Conservation (phyloP, 2,888 invertebrate genomes). For the Tetragonisca angustula region DNA sequence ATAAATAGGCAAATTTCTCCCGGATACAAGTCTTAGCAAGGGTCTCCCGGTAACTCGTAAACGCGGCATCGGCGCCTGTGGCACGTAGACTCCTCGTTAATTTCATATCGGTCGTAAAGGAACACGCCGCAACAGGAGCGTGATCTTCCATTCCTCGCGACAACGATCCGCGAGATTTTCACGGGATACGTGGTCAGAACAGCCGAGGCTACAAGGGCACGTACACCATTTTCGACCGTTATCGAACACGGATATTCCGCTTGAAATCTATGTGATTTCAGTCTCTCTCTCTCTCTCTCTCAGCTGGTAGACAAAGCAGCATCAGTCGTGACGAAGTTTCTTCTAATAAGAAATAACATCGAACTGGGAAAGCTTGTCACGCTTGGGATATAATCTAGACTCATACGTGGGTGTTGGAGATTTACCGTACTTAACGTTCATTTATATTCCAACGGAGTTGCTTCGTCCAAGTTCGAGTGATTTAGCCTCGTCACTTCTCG, state of each 20-base stretch:
- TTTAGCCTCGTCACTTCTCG: neutral
- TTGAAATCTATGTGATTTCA: too few relatives aligned
- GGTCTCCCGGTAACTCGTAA: conserved; percentile 34
- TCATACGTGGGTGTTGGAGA: neutral
- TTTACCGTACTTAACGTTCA: neutral
- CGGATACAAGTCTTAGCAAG: conserved; percentile 7
- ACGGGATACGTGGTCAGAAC: neutral
- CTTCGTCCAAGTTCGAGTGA: neutral
- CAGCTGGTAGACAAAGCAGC: too few relatives aligned
- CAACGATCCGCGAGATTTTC: conserved; percentile 32
- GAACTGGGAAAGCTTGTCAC: too few relatives aligned
- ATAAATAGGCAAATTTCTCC: conserved; percentile 42
- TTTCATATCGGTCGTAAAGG: conserved; percentile 59
- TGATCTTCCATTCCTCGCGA: conserved; percentile 44
- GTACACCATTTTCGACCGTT: neutral
- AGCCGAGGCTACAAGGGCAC: neutral
- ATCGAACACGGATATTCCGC: too few relatives aligned
- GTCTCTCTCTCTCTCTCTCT: too few relatives aligned
- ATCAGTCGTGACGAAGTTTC: neutral
- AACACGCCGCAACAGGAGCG: conserved; percentile 1
- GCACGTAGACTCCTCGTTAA: conserved; percentile 57
- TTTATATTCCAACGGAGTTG: neutral
- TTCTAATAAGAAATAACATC: neutral
- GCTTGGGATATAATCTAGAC: neutral
- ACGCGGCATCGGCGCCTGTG: neutral